Conservation (phyloP, 2,113 vertebrate species). For the Abramis brama region DNA sequence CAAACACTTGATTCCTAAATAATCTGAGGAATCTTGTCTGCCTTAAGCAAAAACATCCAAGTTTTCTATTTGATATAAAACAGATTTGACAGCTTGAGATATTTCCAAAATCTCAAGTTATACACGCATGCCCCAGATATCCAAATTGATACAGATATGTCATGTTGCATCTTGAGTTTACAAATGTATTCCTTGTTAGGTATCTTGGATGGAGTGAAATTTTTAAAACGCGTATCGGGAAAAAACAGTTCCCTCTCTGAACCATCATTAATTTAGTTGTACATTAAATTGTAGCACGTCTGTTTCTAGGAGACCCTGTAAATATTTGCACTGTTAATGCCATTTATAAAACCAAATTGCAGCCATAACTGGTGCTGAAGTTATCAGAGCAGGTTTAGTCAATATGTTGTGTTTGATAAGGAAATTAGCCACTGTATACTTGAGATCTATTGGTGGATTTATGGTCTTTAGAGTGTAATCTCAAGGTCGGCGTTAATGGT, state of each 20-base stretch:
- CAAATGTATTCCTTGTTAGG: background rate
- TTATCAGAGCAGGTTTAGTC: slow-evolving; percentile 10
- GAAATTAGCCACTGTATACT: background rate
- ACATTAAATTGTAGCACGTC: slow-evolving; percentile 19
- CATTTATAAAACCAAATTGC: slow-evolving; percentile 44
- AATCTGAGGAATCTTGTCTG: slow-evolving; percentile 23
- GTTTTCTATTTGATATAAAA: slow-evolving; percentile 22
- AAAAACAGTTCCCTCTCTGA: background rate
- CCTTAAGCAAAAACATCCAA: slow-evolving; percentile 30
- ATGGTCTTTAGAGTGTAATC: background rate
- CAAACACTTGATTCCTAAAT: slow-evolving; percentile 3
- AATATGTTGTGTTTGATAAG: slow-evolving; percentile 36
- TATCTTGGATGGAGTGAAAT: background rate
- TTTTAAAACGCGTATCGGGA: background rate
- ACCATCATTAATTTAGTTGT: slow-evolving; percentile 38
- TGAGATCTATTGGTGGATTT: background rate
- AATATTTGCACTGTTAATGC: slow-evolving; percentile 62
- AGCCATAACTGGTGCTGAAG: slow-evolving; percentile 50
- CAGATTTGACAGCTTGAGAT: background rate
- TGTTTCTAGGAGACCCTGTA: slow-evolving; percentile 61
- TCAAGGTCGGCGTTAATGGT: background rate
- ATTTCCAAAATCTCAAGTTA: background rate
- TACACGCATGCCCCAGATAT: background rate
- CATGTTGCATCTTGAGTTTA: background rate
- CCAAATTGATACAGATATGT: background rate